Evolutionary conservation across 2,797 vertebrate species (phyloP).

Genomic region (Meda fulgida): DNA sequence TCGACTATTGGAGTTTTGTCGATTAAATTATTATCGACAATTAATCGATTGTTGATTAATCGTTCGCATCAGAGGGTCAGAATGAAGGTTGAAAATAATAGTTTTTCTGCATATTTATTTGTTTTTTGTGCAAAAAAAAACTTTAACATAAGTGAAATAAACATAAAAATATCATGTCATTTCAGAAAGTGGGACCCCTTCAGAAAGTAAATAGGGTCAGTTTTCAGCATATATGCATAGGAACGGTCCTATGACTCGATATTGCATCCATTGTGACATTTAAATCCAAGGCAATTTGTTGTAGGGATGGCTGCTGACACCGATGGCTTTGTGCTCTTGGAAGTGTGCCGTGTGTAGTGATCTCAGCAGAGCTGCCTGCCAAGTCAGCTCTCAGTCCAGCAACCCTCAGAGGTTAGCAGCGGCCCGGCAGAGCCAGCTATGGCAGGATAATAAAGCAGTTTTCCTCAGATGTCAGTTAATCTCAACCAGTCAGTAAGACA

Average conservation of each 20-base stretch:
- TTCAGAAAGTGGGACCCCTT: background rate
- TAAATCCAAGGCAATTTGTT: conserved; percentile 32
- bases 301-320: conserved; percentile 23
- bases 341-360: conserved; percentile 34
- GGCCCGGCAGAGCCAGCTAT: background rate
- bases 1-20: too few species aligned
- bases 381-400: conserved; percentile 32
- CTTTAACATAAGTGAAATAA: too few species aligned
- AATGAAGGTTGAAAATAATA: too few species aligned
- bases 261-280: conserved; percentile 32
- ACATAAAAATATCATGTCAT: too few species aligned
- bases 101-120: too few species aligned
- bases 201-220: background rate
- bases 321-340: conserved; percentile 39
- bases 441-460: conserved; percentile 41
- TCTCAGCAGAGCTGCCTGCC: conserved; percentile 38
- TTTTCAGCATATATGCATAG: background rate
- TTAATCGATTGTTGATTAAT: too few species aligned
- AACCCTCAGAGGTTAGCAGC: conserved; percentile 26
- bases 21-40: too few species aligned
- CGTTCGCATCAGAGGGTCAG: too few species aligned
- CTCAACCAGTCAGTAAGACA: conserved; percentile 9
- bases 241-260: background rate
- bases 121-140: too few species aligned
- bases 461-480: conserved; percentile 34